Conservation (phyloP, 2,113 vertebrate genomes). For the Pelodiscus sinensis region DNA sequence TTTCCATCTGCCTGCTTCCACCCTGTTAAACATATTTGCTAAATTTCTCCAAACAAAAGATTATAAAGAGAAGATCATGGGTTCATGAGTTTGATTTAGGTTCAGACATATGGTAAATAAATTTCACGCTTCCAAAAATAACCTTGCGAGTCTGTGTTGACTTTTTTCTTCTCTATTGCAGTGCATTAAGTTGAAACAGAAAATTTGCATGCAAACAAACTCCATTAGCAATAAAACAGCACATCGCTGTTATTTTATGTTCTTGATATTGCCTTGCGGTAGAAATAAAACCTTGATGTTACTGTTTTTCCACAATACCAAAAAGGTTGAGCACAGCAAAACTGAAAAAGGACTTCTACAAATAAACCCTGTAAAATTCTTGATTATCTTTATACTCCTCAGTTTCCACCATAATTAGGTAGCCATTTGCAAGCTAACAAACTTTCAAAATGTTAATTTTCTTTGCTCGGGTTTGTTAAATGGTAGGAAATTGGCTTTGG, state of each 20-base stretch:
- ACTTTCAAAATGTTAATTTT: slow-evolving; percentile 28
- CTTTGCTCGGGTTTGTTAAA: background rate
- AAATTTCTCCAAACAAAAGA: background rate
- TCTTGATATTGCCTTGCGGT: slow-evolving; percentile 20
- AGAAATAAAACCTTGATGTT: slow-evolving; percentile 61
- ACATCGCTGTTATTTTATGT: background rate
- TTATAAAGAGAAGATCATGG: accelerated
- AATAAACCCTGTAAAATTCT: slow-evolving; percentile 7
- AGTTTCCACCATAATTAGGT: background rate
- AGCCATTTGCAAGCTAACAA: slow-evolving; percentile 21
- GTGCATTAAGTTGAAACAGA: slow-evolving; percentile 35
- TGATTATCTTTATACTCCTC: slow-evolving; percentile 13
- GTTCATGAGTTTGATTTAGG: background rate
- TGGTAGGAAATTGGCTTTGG: background rate
- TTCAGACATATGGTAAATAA: background rate
- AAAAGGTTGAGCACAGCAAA: slow-evolving; percentile 39
- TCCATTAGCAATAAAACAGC: slow-evolving; percentile 38
- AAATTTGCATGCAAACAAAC: slow-evolving; percentile 13
- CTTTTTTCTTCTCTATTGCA: background rate
- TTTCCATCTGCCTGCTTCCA: background rate
- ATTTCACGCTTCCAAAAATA: background rate
- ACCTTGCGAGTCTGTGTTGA: background rate
- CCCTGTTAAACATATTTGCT: background rate
- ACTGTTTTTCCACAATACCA: slow-evolving; percentile 31
- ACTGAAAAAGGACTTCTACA: slow-evolving; percentile 2